phyloP scores from a whole-genome alignment of 2,888 invertebrate species.

The Frankliniella intonsa region DNA sequence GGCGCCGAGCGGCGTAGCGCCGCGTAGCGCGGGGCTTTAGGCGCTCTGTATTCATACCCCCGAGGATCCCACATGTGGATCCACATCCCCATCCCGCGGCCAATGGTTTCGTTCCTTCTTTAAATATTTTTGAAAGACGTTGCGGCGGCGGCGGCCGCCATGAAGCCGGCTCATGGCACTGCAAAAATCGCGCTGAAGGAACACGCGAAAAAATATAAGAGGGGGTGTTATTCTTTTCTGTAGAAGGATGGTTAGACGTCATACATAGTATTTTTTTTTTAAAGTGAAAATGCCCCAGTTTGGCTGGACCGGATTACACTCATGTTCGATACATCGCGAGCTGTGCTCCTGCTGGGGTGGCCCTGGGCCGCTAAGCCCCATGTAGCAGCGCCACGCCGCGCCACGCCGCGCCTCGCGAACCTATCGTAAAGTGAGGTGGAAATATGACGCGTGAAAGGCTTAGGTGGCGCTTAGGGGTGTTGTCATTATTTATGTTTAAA shows the following conservation, averaged over 20 bases:
- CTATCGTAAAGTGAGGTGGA: too few relatives aligned
- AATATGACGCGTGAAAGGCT: too few relatives aligned
- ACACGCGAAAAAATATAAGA: neutral
- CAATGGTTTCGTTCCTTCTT: conserved; percentile 1
- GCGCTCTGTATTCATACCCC: conserved; percentile 11
- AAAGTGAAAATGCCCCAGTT: neutral
- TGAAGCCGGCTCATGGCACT: neutral
- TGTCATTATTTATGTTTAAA: too few relatives aligned
- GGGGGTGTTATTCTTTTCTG: neutral
- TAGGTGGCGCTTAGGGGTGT: too few relatives aligned
- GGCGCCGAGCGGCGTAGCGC: neutral
- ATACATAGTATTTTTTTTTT: neutral
- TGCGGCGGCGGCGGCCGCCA: neutral
- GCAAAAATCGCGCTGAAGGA: neutral
- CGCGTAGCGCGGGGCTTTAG: neutral
- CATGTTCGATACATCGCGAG: too few relatives aligned
- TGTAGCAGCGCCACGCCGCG: neutral
- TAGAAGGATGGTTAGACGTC: neutral
- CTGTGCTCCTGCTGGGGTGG: too few relatives aligned
- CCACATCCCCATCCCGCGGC: neutral
- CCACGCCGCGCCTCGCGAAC: neutral
- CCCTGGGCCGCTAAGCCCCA: too few relatives aligned
- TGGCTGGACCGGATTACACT: too few relatives aligned
- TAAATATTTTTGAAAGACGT: conserved; percentile 18
- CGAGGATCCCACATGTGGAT: neutral